Evolutionary conservation across 2,888 invertebrate genomes (phyloP).

Genomic region (Cephonodes hylas): DNA sequence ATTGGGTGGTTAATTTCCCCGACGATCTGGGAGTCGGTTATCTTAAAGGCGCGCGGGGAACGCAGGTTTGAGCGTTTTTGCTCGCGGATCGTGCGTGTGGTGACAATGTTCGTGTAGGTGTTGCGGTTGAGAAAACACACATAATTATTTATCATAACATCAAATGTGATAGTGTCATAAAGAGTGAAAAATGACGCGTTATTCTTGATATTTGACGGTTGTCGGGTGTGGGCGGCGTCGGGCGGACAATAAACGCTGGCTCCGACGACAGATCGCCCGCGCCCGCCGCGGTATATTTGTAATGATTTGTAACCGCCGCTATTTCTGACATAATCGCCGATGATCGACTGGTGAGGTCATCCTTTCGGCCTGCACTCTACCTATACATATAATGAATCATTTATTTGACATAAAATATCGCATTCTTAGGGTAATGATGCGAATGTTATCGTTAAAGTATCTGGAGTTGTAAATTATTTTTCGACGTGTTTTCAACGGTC

Average conservation of each 20-base stretch:
- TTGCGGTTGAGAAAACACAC: constrained; percentile 16
- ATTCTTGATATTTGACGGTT: constrained; percentile 39
- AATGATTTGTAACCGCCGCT: constrained; percentile 10
- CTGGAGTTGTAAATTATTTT: neutral
- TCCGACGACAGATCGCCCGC: constrained; percentile 25
- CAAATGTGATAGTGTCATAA: constrained; percentile 47
- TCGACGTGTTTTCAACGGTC: too few relatives aligned
- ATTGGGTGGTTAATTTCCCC: neutral
- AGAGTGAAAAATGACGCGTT: constrained; percentile 48
- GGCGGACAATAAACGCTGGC: constrained; percentile 20
- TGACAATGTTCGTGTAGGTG: constrained; percentile 14
- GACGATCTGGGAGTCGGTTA: neutral
- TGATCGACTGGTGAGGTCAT: constrained; percentile 9
- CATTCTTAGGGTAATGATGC: neutral
- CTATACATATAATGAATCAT: neutral
- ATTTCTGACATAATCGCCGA: constrained; percentile 3
- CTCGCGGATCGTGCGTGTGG: neutral
- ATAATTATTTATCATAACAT: constrained; percentile 50
- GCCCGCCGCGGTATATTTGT: constrained; percentile 21
- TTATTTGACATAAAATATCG: neutral
- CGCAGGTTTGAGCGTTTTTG: neutral
- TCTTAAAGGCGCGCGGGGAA: neutral
- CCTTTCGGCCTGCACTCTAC: neutral
- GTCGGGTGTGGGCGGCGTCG: constrained; percentile 31
- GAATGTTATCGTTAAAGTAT: neutral